Percentiles rank a stretch among this genome's conserved stretches.
Evolutionary conservation across 2,797 vertebrate species (phyloP).

Genomic region (Pogoniulus pusillus): DNA sequence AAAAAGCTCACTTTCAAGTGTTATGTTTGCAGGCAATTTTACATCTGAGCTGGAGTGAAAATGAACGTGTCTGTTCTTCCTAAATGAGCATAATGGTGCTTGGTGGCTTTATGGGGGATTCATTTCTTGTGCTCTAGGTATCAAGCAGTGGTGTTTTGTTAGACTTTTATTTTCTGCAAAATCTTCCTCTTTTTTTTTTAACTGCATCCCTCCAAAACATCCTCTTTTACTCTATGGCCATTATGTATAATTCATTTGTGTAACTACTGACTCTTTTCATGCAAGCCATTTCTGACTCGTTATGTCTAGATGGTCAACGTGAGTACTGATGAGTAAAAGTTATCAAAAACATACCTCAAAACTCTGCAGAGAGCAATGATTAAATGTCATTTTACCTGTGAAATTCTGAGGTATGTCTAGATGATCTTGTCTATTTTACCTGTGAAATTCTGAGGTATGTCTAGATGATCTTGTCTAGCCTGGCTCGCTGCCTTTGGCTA

Average conservation of each 20-base stretch:
- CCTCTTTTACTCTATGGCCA: background rate
- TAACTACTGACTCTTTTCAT: background rate
- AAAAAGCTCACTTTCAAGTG: background rate
- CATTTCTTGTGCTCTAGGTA: background rate
- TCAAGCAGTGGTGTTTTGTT: background rate
- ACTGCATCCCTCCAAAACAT: background rate
- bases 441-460: background rate
- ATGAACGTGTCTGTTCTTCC: background rate
- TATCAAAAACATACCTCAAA: background rate
- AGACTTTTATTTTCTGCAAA: background rate
- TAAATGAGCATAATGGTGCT: background rate
- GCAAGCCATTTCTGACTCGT: background rate
- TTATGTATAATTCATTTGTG: background rate
- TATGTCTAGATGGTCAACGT: background rate
- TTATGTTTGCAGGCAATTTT: background rate
- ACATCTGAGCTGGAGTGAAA: constrained; percentile 10
- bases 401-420: background rate
- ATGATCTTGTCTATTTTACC: background rate
- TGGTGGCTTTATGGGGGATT: background rate
- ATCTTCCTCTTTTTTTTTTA: background rate
- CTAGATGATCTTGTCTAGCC: background rate
- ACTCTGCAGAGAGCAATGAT: background rate
- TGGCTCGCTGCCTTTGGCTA: background rate
- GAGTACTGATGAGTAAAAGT: background rate
- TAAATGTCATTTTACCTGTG: background rate